Evolutionary conservation across 1,140 invertebrate species (phyloP), one percentile per base, ranked within the genome.

Genomic region (Eueides isabella): DNA sequence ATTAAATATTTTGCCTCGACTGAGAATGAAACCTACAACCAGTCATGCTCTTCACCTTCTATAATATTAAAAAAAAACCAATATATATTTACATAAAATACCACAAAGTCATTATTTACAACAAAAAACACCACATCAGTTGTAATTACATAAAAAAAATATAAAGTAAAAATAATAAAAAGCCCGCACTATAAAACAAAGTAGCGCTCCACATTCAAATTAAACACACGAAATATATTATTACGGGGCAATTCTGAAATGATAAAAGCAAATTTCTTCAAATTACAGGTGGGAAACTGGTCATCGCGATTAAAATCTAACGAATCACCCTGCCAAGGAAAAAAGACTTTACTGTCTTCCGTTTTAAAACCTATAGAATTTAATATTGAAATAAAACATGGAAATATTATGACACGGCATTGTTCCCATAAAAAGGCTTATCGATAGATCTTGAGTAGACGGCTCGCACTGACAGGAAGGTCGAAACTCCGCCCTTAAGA

Each of bases 341-440:
- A 76, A 76, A 72, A 67, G 61, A 14, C 23, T 64, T 38, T 28
- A 71, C 67, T 61, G 9, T 16, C 62, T 16, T 30, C 14, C 3
- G 19, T 35, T 71, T 55, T 71, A 71, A 67, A 48, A 62, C 55
- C 48, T 55, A 55, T 14, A 23, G 19, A 55, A 12, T 23, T 55
- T 55, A 6, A 48, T 31, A 31, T n/a, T 31, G 2, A 41, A 71
- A 71, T 61, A 77, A 33, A 67, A 72, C 23, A 64, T 68, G 48
- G 72, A 77, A 80, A 80, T 80, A 80, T 80, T 80, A 75, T 77
- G 78, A 80, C 78, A 78, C 33, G 71, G 67, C 76, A 77, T 80
- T 80, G 76, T 77, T 77, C 76, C 35, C 63, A 75, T 73, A 80
- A 80, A 80, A 80, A 80, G 72, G 62, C 75, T 72, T 78, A 75